These are phyloP conservation scores for Danaus melanippus DNA, from an alignment of 1,140 invertebrate species.

Conservation along the genomic window DNA sequence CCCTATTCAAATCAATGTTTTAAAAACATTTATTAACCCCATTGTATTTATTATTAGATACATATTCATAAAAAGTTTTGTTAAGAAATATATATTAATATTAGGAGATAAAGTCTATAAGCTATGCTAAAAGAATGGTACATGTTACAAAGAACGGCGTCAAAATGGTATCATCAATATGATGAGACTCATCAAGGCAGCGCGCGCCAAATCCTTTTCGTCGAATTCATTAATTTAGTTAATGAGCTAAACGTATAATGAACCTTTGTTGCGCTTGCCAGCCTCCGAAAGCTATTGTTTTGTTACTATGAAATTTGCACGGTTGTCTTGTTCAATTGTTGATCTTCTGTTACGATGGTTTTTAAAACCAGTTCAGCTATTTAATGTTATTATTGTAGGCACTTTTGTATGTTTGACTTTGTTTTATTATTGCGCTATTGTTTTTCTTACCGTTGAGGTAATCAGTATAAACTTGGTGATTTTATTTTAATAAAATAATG, in stretches of 20 bases:
- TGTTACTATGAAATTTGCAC: slow-evolving; percentile 32
- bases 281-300: slow-evolving; percentile 35
- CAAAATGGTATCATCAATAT: slow-evolving; percentile 36
- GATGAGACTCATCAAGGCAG: slow-evolving; percentile 34
- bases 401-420: too few relatives aligned
- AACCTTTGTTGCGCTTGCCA: slow-evolving; percentile 44
- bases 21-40: not conserved
- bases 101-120: slow-evolving; percentile 2
- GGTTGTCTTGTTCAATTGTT: slow-evolving; percentile 25
- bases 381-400: too few relatives aligned
- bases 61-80: too few relatives aligned
- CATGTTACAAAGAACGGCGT: slow-evolving; percentile 21
- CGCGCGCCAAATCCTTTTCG: slow-evolving; percentile 37
- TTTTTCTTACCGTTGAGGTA: too few relatives aligned
- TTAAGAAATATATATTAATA: not conserved
- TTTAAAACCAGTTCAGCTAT: not conserved
- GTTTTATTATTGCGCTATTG: too few relatives aligned
- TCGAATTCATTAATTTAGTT: slow-evolving; percentile 53
- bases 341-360: slow-evolving; percentile 7
- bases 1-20: not conserved
- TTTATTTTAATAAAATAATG: too few relatives aligned
- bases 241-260: slow-evolving; percentile 54
- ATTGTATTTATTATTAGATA: too few relatives aligned
- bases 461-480: too few relatives aligned
- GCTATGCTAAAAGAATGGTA: not conserved